Conservation (phyloP, 2,113 vertebrate genomes). For the Amazona guildingii region DNA sequence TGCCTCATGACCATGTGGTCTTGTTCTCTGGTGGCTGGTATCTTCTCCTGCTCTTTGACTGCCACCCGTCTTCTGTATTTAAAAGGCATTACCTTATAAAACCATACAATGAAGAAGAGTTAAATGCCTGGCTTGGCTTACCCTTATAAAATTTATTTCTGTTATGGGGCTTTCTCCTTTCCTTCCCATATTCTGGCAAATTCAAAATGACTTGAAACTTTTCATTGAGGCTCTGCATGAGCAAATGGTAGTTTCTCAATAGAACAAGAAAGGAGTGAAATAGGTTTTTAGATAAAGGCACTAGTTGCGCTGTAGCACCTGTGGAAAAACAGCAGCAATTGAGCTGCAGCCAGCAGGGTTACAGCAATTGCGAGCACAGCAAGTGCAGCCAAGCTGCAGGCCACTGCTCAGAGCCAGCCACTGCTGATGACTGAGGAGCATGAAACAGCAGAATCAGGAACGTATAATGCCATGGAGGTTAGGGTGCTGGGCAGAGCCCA, state of each 20-base stretch:
- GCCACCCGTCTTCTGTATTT: slow-evolving; percentile 27
- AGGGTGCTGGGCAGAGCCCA: rapidly evolving
- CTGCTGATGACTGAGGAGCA: rapidly evolving
- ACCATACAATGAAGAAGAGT: slow-evolving; percentile 55
- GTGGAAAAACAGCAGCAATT: neutral
- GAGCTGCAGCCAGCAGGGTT: neutral
- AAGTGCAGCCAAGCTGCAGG: neutral
- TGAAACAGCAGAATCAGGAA: neutral
- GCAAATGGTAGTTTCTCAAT: neutral
- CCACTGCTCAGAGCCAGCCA: neutral
- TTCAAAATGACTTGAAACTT: slow-evolving; percentile 36
- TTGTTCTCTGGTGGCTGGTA: neutral
- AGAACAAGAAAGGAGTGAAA: neutral
- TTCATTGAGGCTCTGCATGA: neutral
- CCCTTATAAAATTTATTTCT: slow-evolving; percentile 43
- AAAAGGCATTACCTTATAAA: slow-evolving; percentile 37
- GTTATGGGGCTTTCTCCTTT: slow-evolving; percentile 24
- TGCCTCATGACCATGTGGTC: neutral
- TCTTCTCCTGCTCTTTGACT: slow-evolving; percentile 42
- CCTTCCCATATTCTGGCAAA: slow-evolving; percentile 5
- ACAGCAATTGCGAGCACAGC: neutral
- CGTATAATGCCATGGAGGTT: rapidly evolving
- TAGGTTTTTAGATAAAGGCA: neutral
- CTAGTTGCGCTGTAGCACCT: neutral
- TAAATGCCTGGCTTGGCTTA: slow-evolving; percentile 42